Evolutionary conservation across 2,888 invertebrate genomes (phyloP), one percentile per base, ranked within the genome.

Genomic region (Branchinecta sandiegonensis): DNA sequence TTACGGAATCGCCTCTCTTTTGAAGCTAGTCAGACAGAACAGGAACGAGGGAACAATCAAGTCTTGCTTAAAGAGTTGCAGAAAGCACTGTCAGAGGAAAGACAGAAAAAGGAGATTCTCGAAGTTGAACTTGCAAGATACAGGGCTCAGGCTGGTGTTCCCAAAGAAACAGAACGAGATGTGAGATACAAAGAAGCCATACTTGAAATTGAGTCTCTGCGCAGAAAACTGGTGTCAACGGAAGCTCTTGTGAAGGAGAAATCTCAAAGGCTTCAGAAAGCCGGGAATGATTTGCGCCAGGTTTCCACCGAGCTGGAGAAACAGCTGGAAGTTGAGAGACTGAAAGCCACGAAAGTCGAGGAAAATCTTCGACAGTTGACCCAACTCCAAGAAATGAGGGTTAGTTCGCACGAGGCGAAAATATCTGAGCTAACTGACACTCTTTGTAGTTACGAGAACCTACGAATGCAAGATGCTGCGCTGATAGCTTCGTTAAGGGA

Each of bases 21-120:
- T 74, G 88, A 89, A 75, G 86, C 89, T 70, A 86, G 87, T 74
- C 90, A 91, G 74, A 80, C 89, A 69, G 90, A 92, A 76, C 86
- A 86, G 73, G 90, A 91, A 76, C 85, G 87, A 70, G 84, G 83
- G 69, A 87, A 90, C 76, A 85, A 90, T 78, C 83, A 85, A 70
- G 82, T 86, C 23, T 87, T 88, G 85, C 80, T 90, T 73, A 85
- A 89, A 73, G 91, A 92, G 76, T 77, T 92, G 10, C 90, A 93
- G 75, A 82, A 86, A 74, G 82, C 89, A 69, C 79, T 90, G 67
- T 83, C 85, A 23, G 84, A 85, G 70, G 92, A 92, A 75, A 83
- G 89, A 46, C 84, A 84, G 72, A 81, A 82, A 0, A 87, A 86
- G 75, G 90, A 90, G 75, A 84, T 85, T 71, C 78, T 89, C 8